These are phyloP conservation scores for Propsilocerus akamusi DNA, from an alignment of 1,140 invertebrate species.

Conservation along the genomic window DNA sequence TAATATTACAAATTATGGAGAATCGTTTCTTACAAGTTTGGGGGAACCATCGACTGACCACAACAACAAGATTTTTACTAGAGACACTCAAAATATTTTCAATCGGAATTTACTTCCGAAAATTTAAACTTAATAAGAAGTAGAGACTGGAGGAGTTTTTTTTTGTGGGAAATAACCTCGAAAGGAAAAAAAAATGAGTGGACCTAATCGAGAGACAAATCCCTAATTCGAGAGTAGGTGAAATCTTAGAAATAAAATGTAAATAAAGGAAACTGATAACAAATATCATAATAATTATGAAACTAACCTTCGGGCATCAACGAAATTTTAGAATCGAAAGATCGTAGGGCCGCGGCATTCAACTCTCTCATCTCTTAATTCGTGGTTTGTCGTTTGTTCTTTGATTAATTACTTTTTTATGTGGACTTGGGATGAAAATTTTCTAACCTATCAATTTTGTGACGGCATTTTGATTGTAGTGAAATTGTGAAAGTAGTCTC, in stretches of 20 bases:
- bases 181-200: background rate
- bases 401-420: too few species aligned
- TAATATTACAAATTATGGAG: background rate
- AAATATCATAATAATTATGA: too few species aligned
- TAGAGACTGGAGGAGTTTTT: background rate
- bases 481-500: background rate
- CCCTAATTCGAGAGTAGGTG: background rate
- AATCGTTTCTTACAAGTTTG: background rate
- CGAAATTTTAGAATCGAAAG: too few species aligned
- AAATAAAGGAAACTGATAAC: background rate
- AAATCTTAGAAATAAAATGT: background rate
- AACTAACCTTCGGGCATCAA: too few species aligned
- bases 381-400: too few species aligned
- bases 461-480: background rate
- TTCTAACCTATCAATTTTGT: background rate
- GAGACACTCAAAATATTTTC: background rate
- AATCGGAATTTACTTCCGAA: too few species aligned
- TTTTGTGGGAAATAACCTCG: background rate
- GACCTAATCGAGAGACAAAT: background rate
- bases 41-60: background rate
- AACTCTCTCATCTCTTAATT: too few species aligned
- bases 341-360: too few species aligned
- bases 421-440: background rate
- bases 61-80: constrained; percentile 2
- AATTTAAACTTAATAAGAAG: too few species aligned